Conservation (phyloP, 2,797 vertebrate species). For the Ataeniobius toweri region DNA sequence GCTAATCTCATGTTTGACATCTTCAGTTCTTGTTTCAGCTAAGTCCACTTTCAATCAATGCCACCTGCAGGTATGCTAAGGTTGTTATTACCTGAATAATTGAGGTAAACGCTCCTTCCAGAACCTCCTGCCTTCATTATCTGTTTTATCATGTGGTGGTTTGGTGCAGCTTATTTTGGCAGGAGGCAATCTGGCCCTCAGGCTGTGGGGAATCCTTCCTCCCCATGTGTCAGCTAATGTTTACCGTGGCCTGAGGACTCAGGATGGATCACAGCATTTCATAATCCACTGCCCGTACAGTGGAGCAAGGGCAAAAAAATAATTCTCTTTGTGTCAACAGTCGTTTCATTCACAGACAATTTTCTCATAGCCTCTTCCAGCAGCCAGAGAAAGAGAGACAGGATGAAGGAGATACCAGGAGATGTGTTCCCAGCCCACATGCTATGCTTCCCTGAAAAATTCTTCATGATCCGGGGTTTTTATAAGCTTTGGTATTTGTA, state of each 20-base stretch:
- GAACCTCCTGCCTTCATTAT: conserved; percentile 67
- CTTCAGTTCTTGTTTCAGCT: background rate
- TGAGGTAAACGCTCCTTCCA: conserved; percentile 63
- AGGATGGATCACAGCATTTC: conserved; percentile 78
- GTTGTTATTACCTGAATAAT: conserved; percentile 52
- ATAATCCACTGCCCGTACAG: conserved; percentile 74
- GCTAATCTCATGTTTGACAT: conserved; percentile 1
- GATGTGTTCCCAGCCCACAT: conserved; percentile 58
- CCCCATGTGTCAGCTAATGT: conserved; percentile 81
- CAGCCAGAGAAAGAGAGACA: conserved; percentile 44
- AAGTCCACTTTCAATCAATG: conserved; percentile 23
- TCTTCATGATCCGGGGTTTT: conserved; percentile 46
- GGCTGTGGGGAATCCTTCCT: conserved; percentile 77
- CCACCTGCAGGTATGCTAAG: conserved; percentile 41
- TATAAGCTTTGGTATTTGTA: conserved; percentile 53
- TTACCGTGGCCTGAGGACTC: conserved; percentile 76
- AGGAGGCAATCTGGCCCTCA: conserved; percentile 63
- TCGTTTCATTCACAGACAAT: conserved; percentile 81
- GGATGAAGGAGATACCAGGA: conserved; percentile 46
- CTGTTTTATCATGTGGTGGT: conserved; percentile 54
- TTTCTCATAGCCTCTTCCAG: conserved; percentile 63
- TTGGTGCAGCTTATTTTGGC: conserved; percentile 60
- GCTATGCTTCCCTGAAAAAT: conserved; percentile 58
- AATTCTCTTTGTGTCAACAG: conserved; percentile 81
- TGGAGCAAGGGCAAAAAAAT: conserved; percentile 70